Evolutionary conservation across 2,888 invertebrate genomes (phyloP).

Genomic region (Lithophane socia): DNA sequence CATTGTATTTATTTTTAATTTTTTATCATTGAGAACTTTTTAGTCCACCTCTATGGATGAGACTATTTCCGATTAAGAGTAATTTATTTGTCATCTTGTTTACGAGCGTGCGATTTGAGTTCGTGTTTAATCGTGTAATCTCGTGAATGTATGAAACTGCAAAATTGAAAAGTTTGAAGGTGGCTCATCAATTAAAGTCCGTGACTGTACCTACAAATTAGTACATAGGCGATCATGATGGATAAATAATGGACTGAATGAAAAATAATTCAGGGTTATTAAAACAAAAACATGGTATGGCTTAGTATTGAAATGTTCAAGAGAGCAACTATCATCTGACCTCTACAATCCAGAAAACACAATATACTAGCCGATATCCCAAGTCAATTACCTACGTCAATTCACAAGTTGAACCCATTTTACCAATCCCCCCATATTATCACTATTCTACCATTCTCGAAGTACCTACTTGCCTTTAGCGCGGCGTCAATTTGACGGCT

Average conservation of each 20-base stretch:
- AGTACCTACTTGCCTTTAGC: constrained; percentile 14
- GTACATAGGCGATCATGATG: not conserved
- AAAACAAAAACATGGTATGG: not conserved
- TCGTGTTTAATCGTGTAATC: no score
- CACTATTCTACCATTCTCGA: constrained; percentile 10
- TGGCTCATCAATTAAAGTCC: no score
- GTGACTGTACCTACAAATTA: no score
- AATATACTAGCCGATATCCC: not conserved
- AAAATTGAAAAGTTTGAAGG: no score
- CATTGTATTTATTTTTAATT: no score
- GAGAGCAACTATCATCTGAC: not conserved
- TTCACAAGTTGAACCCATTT: not conserved
- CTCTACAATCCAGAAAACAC: not conserved
- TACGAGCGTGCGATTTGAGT: no score
- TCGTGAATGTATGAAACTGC: no score
- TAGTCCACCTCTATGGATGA: no score
- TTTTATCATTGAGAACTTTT: no score
- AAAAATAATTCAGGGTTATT: not conserved
- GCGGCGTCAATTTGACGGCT: constrained; percentile 60
- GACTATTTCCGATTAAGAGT: no score
- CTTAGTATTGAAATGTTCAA: not conserved
- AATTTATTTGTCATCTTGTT: no score
- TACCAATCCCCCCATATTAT: constrained; percentile 3
- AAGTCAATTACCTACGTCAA: constrained; percentile 8
- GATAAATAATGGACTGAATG: not conserved